Evolutionary conservation across 92 coral and sea anemone genomes (phyloP).

Genomic region (Phenganax stokvisi): DNA sequence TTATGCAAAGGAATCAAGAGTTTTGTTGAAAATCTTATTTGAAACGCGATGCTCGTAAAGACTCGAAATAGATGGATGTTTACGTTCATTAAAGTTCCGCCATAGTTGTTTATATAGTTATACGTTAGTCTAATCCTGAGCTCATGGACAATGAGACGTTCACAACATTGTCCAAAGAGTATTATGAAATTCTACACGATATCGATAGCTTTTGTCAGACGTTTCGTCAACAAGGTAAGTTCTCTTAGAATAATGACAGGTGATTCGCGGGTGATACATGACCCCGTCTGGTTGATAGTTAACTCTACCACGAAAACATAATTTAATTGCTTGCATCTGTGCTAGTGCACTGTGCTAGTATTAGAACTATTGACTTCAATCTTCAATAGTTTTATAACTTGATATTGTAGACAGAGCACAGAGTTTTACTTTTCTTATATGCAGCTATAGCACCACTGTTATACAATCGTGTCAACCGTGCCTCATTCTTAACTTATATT

Average conservation of each 20-base stretch:
- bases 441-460: too few relatives aligned
- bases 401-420: too few relatives aligned
- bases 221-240: slow-evolving; percentile 34
- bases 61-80: slow-evolving; percentile 10
- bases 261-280: not conserved
- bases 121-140: slow-evolving; percentile 3
- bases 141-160: slow-evolving; percentile 30
- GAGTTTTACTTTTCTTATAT: too few relatives aligned
- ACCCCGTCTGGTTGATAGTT: not conserved
- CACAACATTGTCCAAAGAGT: slow-evolving; percentile 24
- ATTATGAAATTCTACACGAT: slow-evolving; percentile 36
- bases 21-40: not conserved
- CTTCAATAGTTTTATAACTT: too few relatives aligned
- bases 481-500: too few relatives aligned
- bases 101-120: not conserved
- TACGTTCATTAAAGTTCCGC: not conserved
- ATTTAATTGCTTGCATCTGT: too few relatives aligned
- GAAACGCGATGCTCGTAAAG: slow-evolving; percentile 11
- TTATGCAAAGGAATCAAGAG: not conserved
- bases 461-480: too few relatives aligned
- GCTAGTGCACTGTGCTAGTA: too few relatives aligned
- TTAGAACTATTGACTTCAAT: too few relatives aligned
- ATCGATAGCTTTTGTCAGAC: slow-evolving; percentile 38
- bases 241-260: not conserved
- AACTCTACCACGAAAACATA: too few relatives aligned